A percentile compares a stretch with the other conserved stretches of the same genome.
Evolutionary conservation across 2,888 invertebrate genomes (phyloP).

Genomic region (Amphipoea lucens): DNA sequence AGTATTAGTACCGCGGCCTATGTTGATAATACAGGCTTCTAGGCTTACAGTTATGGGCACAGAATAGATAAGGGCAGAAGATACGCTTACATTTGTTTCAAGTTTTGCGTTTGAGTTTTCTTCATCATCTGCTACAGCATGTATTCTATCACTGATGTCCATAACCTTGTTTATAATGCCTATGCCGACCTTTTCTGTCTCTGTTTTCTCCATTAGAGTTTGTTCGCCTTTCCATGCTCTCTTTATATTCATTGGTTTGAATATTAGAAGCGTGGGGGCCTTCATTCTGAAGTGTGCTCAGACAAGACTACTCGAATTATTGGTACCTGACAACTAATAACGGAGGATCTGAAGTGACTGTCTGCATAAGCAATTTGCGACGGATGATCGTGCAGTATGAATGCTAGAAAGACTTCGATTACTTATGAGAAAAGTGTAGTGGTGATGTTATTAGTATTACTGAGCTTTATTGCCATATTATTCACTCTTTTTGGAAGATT

Average conservation of each 20-base stretch:
- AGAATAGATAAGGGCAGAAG: conserved; percentile 20
- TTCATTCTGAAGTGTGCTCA: conserved; percentile 51
- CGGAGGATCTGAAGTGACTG: conserved; percentile 32
- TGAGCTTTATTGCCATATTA: neutral
- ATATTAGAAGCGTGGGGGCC: conserved; percentile 11
- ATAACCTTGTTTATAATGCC: neutral
- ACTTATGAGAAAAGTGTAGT: neutral
- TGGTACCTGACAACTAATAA: conserved; percentile 28
- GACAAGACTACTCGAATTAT: conserved; percentile 30
- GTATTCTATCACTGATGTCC: neutral
- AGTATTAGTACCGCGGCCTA: conserved; percentile 19
- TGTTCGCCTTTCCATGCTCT: conserved; percentile 1
- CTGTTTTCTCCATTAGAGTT: neutral
- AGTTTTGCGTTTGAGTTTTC: neutral
- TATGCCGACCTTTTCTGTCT: neutral
- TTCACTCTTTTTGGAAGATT: neutral
- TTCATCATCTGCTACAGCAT: neutral
- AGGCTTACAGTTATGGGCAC: conserved; percentile 56
- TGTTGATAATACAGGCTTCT: conserved; percentile 47
- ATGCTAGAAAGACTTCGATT: conserved; percentile 7
- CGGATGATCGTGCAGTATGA: conserved; percentile 7
- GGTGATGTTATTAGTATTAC: neutral
- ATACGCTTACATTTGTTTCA: neutral
- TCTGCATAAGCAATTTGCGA: conserved; percentile 24
- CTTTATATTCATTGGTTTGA: conserved; percentile 18